Base-by-base conservation (phyloP, 2,113 vertebrate species). In the Bubalus kerabau region DNA sequence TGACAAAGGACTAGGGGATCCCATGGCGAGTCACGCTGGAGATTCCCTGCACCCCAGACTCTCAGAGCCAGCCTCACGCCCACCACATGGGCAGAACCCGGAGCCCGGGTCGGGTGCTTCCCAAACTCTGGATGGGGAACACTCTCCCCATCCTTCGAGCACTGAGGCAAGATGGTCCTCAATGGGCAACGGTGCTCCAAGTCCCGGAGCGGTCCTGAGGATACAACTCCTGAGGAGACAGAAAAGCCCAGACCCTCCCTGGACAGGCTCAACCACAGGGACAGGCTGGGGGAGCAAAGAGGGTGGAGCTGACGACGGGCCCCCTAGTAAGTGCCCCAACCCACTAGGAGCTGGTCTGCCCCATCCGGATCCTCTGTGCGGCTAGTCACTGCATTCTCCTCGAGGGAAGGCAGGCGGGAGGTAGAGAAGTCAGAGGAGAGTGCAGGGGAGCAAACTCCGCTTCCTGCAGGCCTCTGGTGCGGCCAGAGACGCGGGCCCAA, bases 61-160 rank as follows among this genome's bases (percentile, higher is more conserved):
- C 62, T 40, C 52, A 3, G 81, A 62, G 24, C 48, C 87, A 40
- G 48, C 15, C 36, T 21, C 1, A 57, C 3, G 50, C 24, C 9
- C 50, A 21, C 6, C 5, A 19, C 30, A 43, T 1, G 0, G 26
- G 59, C 46, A 50, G 52, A 30, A 13, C 59, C 17, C 0, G 12
- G 23, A 78, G 82, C 7, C 1, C 0, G 0, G 9, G 30, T 7
- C 2, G 7, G 19, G 40, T 15, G 54, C 85, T 50, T 60, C n/a
- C 80, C 46, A 12, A 59, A 54, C 52, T 48, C 8, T 8, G 23
- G 19, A 48, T 67, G 7, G 30, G 54, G 14, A n/a, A 76, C 17
- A 46, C 16, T 5, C 43, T 50, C 32, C 32, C 36, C 21, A n/a
- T 56, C 87, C 48, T 57, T n/a, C 24, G 7, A 30, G 32, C 87